These are phyloP conservation scores for Gavialis gangeticus DNA, from an alignment of 2,113 vertebrate genomes.

Conservation along the genomic window DNA sequence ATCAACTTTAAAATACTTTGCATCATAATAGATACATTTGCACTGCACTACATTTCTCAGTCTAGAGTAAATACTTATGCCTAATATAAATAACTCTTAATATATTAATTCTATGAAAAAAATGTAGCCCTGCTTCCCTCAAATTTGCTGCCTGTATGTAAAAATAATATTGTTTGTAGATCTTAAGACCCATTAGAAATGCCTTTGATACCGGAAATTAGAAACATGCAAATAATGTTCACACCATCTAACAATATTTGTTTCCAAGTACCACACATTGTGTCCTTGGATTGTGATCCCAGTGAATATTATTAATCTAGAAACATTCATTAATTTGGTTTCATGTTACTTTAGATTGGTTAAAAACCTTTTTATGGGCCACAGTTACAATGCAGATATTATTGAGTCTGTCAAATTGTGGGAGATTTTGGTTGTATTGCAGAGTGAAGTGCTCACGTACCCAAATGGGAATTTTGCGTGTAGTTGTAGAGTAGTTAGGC, in stretches of 20 bases:
- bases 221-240: background rate
- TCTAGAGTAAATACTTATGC: background rate
- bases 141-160: background rate
- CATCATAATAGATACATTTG: background rate
- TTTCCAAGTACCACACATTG: background rate
- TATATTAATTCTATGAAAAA: background rate
- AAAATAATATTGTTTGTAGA: background rate
- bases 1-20: background rate
- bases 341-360: background rate
- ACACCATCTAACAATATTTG: background rate
- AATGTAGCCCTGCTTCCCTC: background rate
- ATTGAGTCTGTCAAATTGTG: background rate
- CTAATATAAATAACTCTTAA: background rate
- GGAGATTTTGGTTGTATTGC: background rate
- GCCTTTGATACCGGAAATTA: background rate
- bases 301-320: background rate
- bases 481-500: accelerated
- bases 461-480: background rate
- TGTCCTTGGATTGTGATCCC: background rate
- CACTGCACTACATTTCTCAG: background rate
- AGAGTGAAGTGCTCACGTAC: background rate
- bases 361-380: too few species aligned
- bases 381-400: too few species aligned
- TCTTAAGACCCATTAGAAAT: background rate
- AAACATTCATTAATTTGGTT: background rate